Conservation (phyloP, 2,888 invertebrate genomes). For the Abrostola tripartita region DNA sequence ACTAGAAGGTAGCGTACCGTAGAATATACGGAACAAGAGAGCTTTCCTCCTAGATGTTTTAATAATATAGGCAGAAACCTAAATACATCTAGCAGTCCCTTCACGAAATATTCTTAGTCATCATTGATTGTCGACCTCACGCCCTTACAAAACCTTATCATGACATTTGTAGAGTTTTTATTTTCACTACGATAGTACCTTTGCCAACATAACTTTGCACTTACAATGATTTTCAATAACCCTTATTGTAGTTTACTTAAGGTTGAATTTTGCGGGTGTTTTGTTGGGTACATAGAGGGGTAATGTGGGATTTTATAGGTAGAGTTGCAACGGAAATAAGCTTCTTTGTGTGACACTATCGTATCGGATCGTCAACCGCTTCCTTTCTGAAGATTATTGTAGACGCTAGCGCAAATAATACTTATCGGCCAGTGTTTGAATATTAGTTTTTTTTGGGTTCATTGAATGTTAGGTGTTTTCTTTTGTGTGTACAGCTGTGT, state of each 20-base stretch:
- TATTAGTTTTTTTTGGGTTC: constrained; percentile 55
- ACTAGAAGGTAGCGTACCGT: too few species aligned
- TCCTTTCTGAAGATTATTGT: constrained; percentile 86
- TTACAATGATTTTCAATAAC: constrained; percentile 8
- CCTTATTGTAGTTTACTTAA: constrained; percentile 19
- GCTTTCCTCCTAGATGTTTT: constrained; percentile 59
- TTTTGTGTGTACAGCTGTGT: constrained; percentile 52
- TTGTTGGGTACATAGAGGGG: constrained; percentile 54
- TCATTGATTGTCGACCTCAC: constrained; percentile 83
- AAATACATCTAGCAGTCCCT: constrained; percentile 40
- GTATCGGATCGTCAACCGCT: constrained; percentile 85
- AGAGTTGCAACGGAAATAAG: constrained; percentile 85
- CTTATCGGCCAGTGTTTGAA: constrained; percentile 70
- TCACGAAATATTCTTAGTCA: constrained; percentile 68
- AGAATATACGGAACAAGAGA: background rate
- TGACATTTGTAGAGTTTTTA: constrained; percentile 87
- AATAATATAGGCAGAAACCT: constrained; percentile 60
- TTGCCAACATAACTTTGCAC: constrained; percentile 64
- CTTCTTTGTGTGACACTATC: constrained; percentile 85
- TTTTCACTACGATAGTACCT: constrained; percentile 82
- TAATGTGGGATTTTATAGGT: constrained; percentile 74
- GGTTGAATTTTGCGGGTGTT: constrained; percentile 55
- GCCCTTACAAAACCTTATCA: constrained; percentile 86
- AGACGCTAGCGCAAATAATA: constrained; percentile 83
- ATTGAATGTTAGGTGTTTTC: constrained; percentile 39